Evolutionary conservation across 2,797 vertebrate species (phyloP), one percentile per base, ranked within the genome.

Genomic region (Lacerta bilineata): DNA sequence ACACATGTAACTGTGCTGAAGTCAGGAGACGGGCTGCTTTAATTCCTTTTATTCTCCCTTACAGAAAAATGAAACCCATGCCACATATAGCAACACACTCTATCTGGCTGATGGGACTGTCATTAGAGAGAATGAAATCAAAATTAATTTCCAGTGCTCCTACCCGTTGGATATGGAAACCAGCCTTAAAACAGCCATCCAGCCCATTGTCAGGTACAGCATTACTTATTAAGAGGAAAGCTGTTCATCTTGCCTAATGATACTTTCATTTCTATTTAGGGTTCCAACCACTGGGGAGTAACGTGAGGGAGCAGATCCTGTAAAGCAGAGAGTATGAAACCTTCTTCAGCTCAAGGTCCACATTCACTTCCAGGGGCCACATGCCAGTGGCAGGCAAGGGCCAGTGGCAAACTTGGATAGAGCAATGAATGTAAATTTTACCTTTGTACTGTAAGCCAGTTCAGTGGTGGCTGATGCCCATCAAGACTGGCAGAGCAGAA

Each of bases 101-200:
- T 94, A 94, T 93, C 90, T 96, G 91, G 87, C 94, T 87, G 61
- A 88, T 4, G 93, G 69, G 78, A 94, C 95, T 80, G 91, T 87
- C 46, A 92, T 96, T 87, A 96, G 96, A 46, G 64, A 89, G 15
- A 17, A 91, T 80, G 97, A 96, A 80, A 91, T 94, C 84, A 97
- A 94, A 72, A 89, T 96, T 87, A 96, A 97, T 86, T 98, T 98
- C 90, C 95, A 93, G 3, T 97, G 97, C 0, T 83, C 86, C 29
- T 98, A 97, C 88, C 95, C 97, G 0, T 93, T 97, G 94, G 94
- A 97, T 33, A 95, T 92, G 72, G 89, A 97, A 50, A 88, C 95
- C 90, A 96, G 87, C n/a, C 89, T 98, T 89, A 89, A 96, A 84
- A 93, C 93, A 25, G 92, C 91, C n/a, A 80, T 98, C 91, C 92